Evolutionary conservation across 2,113 vertebrate genomes (phyloP).

Genomic region (Pachyramphus minor): DNA sequence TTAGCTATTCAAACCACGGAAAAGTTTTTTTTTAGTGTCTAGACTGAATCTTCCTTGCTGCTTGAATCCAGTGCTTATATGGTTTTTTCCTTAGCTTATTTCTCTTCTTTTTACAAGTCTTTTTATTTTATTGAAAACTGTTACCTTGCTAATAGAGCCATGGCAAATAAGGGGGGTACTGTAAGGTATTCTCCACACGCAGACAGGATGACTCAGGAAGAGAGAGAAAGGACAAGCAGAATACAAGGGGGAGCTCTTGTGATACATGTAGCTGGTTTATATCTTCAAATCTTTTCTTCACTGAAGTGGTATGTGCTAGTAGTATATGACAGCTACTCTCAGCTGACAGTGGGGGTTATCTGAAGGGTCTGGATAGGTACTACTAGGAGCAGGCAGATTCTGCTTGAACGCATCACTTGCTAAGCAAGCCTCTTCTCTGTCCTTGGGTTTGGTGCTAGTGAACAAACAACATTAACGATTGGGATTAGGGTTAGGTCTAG

Average conservation of each 20-base stretch:
- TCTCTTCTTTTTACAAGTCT: not conserved
- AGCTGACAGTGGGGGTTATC: fast-evolving
- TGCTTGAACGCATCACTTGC: not conserved
- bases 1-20: not conserved
- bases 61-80: not conserved
- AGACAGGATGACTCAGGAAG: not conserved
- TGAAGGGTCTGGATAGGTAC: not conserved
- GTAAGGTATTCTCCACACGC: not conserved
- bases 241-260: not conserved
- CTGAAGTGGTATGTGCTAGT: not conserved
- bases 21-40: not conserved
- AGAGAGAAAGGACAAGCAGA: not conserved
- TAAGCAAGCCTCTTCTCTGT: not conserved
- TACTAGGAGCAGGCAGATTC: not conserved
- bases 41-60: not conserved
- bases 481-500: not conserved
- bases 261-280: not conserved
- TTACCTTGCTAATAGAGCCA: not conserved
- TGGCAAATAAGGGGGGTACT: not conserved
- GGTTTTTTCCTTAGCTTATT: not conserved
- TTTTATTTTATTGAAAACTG: not conserved
- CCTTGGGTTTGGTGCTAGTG: not conserved
- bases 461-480: not conserved
- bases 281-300: not conserved
- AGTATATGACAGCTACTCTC: not conserved